Evolutionary conservation across 2,113 vertebrate species (phyloP), one percentile per base, ranked within the genome.

Genomic region (Naja naja): DNA sequence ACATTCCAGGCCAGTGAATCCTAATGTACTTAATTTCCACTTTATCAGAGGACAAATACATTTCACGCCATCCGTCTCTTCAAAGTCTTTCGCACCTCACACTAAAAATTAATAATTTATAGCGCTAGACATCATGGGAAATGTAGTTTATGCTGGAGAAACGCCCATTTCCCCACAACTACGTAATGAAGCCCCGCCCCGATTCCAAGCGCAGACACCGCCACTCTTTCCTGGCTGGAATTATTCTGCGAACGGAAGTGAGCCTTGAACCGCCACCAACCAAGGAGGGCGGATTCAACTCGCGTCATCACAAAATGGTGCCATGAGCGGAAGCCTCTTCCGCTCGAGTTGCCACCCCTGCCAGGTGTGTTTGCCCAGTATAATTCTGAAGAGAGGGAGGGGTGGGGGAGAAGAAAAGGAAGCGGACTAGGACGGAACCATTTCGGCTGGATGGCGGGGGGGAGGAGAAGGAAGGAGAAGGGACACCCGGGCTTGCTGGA

Each of bases 241-340:
- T 87, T 10, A 34, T 34, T 18, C 8, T 1, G 74, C 16, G 27
- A 85, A 34, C 95, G 95, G 94, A 96, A 95, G 89, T 89, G 16
- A 3, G 58, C 6, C 53, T 49, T 20, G 23, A 27, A 34, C 49
- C 87, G 18, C 91, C n/a, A 58, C 16, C 91, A 23, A 27, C 39
- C 87, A 91, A 95, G 93, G 94, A 55, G 89, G 89, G 92, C 43
- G 43, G 85, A 47, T 18, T 0, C 34, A 1, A n/a, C 8, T 0
- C 52, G 81, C 81, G 95, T 96, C 95, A 95, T 43, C 93, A 20
- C 27, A 94, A 96, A 43, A 96, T 96, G 96, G 96, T 95, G 94
- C 95, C 90, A 53, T 97, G 94, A 97, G 58, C 85, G 1, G 69
- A 11, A 56, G 90, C 1, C 30, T 18, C 1, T 39, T 56, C 34